Percentiles rank a stretch among this genome's conserved stretches.
phyloP scores from a whole-genome alignment of 1,140 invertebrate genomes.

The Drosophila setifemur region DNA sequence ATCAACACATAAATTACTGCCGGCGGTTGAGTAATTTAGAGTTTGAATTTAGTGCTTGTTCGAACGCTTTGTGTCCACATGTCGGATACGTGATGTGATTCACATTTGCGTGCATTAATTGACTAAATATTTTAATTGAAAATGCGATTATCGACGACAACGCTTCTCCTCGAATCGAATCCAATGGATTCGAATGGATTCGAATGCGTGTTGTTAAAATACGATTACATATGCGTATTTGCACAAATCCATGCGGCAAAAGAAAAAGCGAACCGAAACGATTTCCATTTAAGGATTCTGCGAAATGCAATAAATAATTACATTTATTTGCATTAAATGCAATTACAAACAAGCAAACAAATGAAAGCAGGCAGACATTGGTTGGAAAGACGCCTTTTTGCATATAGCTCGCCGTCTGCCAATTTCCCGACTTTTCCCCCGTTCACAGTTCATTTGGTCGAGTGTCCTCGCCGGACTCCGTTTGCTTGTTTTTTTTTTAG shows the following conservation, averaged over 20 bases:
- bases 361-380: background rate
- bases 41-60: constrained; percentile 31
- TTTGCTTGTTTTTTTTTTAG: background rate
- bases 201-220: constrained; percentile 39
- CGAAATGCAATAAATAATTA: constrained; percentile 76
- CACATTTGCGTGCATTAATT: constrained; percentile 60
- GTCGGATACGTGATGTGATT: constrained; percentile 55
- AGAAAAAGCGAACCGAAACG: constrained; percentile 7
- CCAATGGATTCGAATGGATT: background rate
- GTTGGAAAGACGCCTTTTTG: constrained; percentile 39
- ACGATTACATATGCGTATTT: constrained; percentile 58
- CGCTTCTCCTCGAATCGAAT: background rate
- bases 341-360: constrained; percentile 70
- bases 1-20: constrained; percentile 71
- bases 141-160: constrained; percentile 70
- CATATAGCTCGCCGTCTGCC: constrained; percentile 40
- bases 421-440: constrained; percentile 31
- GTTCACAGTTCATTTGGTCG: constrained; percentile 70
- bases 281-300: constrained; percentile 42
- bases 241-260: constrained; percentile 20
- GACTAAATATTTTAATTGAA: constrained; percentile 75
- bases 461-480: constrained; percentile 15
- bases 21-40: constrained; percentile 43
- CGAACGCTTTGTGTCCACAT: constrained; percentile 40
- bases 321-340: constrained; percentile 77